Percentiles rank a stretch among this genome's conserved stretches.
phyloP scores from a whole-genome alignment of 2,113 vertebrate species.

The Hemichromis elongatus region DNA sequence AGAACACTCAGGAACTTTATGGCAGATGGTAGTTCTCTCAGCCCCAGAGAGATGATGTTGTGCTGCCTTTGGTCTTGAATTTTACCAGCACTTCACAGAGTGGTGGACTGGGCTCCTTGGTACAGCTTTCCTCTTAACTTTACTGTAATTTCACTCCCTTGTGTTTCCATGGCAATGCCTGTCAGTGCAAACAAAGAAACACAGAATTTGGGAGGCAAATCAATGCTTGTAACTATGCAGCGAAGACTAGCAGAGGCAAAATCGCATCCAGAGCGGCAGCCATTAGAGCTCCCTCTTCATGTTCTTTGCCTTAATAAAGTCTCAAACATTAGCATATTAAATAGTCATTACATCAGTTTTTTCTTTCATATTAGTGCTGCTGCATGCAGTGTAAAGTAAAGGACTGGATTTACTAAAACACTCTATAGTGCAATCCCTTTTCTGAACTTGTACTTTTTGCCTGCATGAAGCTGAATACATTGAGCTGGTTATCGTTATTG shows the following conservation, averaged over 20 bases:
- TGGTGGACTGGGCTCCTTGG: constrained; percentile 13
- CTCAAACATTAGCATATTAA: not conserved
- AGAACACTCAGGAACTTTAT: not conserved
- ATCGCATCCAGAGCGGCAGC: not conserved
- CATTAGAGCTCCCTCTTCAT: not conserved
- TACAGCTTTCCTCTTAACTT: constrained; percentile 22
- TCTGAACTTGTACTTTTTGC: not conserved
- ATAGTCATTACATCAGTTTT: not conserved
- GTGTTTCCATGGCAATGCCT: constrained; percentile 60
- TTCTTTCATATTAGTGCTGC: not conserved
- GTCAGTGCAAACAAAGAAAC: constrained; percentile 50
- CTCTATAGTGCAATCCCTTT: not conserved
- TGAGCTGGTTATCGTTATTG: constrained; percentile 11
- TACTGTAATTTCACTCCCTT: constrained; percentile 35
- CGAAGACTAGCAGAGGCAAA: not conserved
- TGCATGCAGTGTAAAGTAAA: not conserved
- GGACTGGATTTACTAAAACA: not conserved
- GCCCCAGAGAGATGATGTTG: not conserved
- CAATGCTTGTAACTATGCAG: constrained; percentile 15
- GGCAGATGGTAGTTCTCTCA: not conserved
- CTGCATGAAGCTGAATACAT: not conserved
- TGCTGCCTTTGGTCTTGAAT: constrained; percentile 23
- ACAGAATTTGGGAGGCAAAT: constrained; percentile 40
- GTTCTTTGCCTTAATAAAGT: not conserved
- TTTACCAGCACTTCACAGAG: constrained; percentile 31